Evolutionary conservation across 2,888 invertebrate genomes (phyloP).

Genomic region (Habroteleia sp.): DNA sequence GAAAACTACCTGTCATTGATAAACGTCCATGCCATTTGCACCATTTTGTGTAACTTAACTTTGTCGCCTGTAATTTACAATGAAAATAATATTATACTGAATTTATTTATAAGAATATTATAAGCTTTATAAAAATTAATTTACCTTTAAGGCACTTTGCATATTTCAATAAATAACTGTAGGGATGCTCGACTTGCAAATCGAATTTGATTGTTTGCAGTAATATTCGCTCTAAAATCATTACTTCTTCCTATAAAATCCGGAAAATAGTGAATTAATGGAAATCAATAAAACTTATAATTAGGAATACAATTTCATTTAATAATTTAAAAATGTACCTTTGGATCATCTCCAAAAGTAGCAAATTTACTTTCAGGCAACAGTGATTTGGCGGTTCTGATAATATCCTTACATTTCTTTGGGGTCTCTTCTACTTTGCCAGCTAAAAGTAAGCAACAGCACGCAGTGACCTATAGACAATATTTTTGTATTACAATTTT

Average conservation of each 20-base stretch:
- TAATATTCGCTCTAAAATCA: slow-evolving; percentile 97
- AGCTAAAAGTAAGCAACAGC: slow-evolving; percentile 97
- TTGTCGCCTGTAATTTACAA: slow-evolving; percentile 86
- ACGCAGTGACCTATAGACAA: slow-evolving; percentile 92
- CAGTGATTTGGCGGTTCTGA: slow-evolving; percentile 91
- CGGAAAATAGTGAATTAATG: no score
- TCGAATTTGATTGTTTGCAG: slow-evolving; percentile 99
- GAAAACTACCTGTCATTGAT: slow-evolving; percentile 93
- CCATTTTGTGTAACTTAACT: slow-evolving; percentile 96
- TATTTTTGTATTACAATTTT: no score
- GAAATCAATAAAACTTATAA: no score
- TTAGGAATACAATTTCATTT: slow-evolving; percentile 58
- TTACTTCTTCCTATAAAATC: slow-evolving; percentile 86
- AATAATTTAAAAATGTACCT: no score
- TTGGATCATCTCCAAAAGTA: slow-evolving; percentile 96
- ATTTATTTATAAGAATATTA: neutral
- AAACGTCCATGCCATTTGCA: slow-evolving; percentile 99
- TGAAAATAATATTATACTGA: neutral
- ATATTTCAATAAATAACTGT: slow-evolving; percentile 94
- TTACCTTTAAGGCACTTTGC: slow-evolving; percentile 93
- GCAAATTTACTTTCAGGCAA: slow-evolving; percentile 91
- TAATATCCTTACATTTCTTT: slow-evolving; percentile 98
- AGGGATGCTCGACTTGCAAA: slow-evolving; percentile 98
- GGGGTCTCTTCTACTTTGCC: slow-evolving; percentile 99
- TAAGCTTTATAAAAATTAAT: slow-evolving; percentile 1